A percentile compares a stretch with the other conserved stretches of the same genome.
These are phyloP conservation scores for Calcarius lapponicus DNA, from an alignment of 2,797 vertebrate genomes.

Conservation along the genomic window DNA sequence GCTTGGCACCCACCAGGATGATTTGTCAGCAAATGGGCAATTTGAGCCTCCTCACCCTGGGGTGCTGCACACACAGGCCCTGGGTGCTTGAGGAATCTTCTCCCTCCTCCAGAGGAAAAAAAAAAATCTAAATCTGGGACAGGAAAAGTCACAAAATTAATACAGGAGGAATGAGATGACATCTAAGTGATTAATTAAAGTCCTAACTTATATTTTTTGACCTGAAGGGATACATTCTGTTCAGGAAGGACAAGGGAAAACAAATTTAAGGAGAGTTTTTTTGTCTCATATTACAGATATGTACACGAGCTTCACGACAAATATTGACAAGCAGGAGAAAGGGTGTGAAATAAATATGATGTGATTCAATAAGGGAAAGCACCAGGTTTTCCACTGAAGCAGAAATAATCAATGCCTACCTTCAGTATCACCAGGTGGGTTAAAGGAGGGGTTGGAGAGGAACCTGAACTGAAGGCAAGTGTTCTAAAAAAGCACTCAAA, in stretches of 20 bases:
- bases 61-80: background rate
- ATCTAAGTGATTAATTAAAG: background rate
- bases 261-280: background rate
- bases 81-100: background rate
- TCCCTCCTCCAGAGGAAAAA: background rate
- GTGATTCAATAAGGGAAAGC: background rate
- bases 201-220: background rate
- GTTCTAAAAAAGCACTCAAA: background rate
- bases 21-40: background rate
- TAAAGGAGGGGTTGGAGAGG: background rate
- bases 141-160: background rate
- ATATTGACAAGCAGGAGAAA: background rate
- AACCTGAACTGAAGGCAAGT: background rate
- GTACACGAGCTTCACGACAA: background rate
- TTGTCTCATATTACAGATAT: background rate
- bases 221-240: background rate
- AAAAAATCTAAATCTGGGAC: background rate
- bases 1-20: rapidly evolving
- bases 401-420: background rate
- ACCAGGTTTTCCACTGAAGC: background rate
- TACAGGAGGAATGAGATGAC: background rate
- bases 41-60: background rate
- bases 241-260: background rate
- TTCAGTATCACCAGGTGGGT: background rate
- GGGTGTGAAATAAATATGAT: background rate